Base-by-base conservation (phyloP, 2,888 invertebrate genomes). In the Deilephila elpenor region DNA sequence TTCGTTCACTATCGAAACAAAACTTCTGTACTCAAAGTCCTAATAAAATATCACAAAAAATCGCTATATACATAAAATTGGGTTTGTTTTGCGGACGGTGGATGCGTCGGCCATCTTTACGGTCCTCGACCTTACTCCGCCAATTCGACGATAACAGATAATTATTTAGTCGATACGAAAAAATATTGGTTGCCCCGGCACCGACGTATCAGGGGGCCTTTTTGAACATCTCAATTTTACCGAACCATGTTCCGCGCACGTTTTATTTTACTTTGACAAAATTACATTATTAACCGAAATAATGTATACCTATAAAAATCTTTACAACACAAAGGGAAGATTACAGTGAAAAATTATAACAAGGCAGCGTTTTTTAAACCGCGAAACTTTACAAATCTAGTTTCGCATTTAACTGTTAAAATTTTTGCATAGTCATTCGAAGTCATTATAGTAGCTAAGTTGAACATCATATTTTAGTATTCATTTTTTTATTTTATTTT, bases 91-190 rank as follows among this genome's bases (percentile, higher is more conserved):
- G 88, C 86, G 86, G 84, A 79, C 88, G 76, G 81, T 91, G 81
- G 83, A 72, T 78, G 78, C 71, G 78, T 78, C 88, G 83, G 89
- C 91, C 91, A 91, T 91, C 83, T 91, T 92, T 89, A 83, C 84
- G 89, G 88, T 89, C 88, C 83, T 82, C 87, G 86, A 86, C 87
- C 89, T 85, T 86, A 78, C 85, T 83, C 87, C 85, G 88, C 86
- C 91, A 90, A 89, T 89, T 88, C 87, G 82, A 80, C 88, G 92
- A 94, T 93, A 92, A 88, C 90, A 89, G 89, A 88, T 91, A 93
- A 92, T 93, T 93, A 93, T 92, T 93, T 87, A 82, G 83, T 82
- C 85, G 91, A 91, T 92, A 91, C 91, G 87, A 90, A 91, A 91
- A 91, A 91, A 89, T 92, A 93, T 92, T 90, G 89, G 90, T 85